Evolutionary conservation across 2,797 vertebrate species (phyloP).

Genomic region (Typhlichthys subterraneus): DNA sequence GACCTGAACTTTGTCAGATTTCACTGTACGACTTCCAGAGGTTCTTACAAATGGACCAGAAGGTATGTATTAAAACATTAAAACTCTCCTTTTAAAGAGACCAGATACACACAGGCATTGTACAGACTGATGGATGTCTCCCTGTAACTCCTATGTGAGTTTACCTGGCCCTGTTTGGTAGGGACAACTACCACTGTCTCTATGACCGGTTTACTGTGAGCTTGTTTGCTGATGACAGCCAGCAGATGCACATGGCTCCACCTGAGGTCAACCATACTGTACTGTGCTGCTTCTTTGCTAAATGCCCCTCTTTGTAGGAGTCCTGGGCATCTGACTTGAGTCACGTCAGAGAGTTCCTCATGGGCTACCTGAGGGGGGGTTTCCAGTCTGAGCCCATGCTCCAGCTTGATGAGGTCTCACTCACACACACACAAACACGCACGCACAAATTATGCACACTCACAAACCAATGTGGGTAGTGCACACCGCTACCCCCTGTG

Average conservation of each 20-base stretch:
- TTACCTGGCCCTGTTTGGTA: too few species aligned
- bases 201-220: conserved; percentile 2
- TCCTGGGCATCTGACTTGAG: conserved; percentile 81
- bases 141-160: not conserved
- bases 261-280: too few species aligned
- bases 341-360: conserved; percentile 81
- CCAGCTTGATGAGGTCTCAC: conserved; percentile 83
- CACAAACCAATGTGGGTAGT: not conserved
- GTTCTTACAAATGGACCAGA: conserved; percentile 88
- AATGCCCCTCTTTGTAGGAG: conserved; percentile 67
- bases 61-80: conserved; percentile 65
- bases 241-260: too few species aligned
- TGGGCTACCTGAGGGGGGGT: conserved; percentile 76
- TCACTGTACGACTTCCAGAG: conserved; percentile 89
- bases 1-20: conserved; percentile 85
- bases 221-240: too few species aligned
- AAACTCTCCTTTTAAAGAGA: not conserved
- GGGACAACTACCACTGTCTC: too few species aligned
- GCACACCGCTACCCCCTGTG: not conserved
- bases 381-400: conserved; percentile 78
- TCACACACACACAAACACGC: not conserved
- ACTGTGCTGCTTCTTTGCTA: not conserved
- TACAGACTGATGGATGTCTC: not conserved
- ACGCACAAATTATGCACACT: not conserved
- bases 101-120: too few species aligned